phyloP scores from a whole-genome alignment of 2,888 invertebrate species.

The Crossocerus cetratus region DNA sequence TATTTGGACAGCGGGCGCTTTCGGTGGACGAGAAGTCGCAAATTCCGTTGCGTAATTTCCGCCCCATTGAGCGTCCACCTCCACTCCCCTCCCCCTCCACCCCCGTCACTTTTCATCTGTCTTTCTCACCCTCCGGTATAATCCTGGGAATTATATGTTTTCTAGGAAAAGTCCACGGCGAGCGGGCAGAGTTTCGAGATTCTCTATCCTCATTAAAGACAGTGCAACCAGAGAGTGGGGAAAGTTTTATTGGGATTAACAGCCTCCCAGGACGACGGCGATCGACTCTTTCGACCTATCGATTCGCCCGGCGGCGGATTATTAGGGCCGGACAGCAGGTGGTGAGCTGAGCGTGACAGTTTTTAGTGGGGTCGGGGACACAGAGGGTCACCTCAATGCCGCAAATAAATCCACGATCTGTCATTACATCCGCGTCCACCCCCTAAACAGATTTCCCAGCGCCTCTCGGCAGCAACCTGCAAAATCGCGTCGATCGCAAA shows the following conservation, averaged over 20 bases:
- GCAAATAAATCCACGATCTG: conserved; percentile 66
- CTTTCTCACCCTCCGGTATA: conserved; percentile 14
- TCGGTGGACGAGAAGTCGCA: conserved; percentile 66
- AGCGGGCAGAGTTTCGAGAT: conserved; percentile 19
- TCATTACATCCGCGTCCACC: conserved; percentile 56
- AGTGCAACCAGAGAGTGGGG: too few relatives aligned
- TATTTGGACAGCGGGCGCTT: conserved; percentile 72
- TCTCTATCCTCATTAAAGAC: conserved; percentile 8
- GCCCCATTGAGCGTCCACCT: conserved; percentile 55
- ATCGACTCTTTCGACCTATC: conserved; percentile 43
- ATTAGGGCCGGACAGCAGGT: conserved; percentile 68
- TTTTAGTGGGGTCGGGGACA: conserved; percentile 64
- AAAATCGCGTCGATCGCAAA: too few relatives aligned
- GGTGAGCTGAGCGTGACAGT: conserved; percentile 71
- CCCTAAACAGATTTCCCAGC: too few relatives aligned
- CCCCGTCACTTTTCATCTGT: neutral
- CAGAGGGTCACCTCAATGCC: conserved; percentile 67
- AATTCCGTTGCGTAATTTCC: conserved; percentile 65
- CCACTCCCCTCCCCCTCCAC: neutral
- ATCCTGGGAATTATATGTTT: conserved; percentile 58
- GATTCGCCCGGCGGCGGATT: conserved; percentile 58
- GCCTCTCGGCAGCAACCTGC: too few relatives aligned
- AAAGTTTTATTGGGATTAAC: neutral
- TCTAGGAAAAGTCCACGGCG: conserved; percentile 32
- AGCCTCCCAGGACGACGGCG: neutral